These are phyloP conservation scores for Cynopterus brachyotis DNA, from an alignment of 2,113 vertebrate genomes.

Conservation along the genomic window DNA sequence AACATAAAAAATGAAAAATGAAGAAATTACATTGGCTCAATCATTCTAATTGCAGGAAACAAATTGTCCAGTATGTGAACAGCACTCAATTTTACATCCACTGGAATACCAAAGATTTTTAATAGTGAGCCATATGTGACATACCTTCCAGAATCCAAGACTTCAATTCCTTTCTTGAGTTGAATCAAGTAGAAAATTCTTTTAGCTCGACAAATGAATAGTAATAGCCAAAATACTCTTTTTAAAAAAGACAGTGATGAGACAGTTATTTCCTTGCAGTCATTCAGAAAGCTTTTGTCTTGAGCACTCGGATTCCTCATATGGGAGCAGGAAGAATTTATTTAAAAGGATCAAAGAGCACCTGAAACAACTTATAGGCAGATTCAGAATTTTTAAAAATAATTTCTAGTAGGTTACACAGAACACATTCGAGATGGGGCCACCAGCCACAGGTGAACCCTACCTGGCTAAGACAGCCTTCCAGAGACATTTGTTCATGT, in stretches of 20 bases:
- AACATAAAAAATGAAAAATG: not conserved
- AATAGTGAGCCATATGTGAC: not conserved
- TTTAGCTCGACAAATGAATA: not conserved
- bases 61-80: not conserved
- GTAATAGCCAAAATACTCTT: not conserved
- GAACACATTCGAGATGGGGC: not conserved
- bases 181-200: not conserved
- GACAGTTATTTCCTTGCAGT: not conserved
- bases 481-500: not conserved
- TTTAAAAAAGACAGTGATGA: not conserved
- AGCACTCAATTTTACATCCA: not conserved
- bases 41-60: not conserved
- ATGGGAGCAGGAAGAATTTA: not conserved
- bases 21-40: not conserved
- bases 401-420: not conserved
- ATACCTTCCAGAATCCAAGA: not conserved
- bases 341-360: not conserved
- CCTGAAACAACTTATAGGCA: not conserved
- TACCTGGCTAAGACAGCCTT: not conserved
- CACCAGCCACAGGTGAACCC: not conserved
- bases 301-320: not conserved
- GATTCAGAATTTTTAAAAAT: not conserved
- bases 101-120: not conserved
- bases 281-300: not conserved
- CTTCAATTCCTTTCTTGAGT: not conserved